Evolutionary conservation across 2,797 vertebrate genomes (phyloP).

Genomic region (Micrastur ruficollis): DNA sequence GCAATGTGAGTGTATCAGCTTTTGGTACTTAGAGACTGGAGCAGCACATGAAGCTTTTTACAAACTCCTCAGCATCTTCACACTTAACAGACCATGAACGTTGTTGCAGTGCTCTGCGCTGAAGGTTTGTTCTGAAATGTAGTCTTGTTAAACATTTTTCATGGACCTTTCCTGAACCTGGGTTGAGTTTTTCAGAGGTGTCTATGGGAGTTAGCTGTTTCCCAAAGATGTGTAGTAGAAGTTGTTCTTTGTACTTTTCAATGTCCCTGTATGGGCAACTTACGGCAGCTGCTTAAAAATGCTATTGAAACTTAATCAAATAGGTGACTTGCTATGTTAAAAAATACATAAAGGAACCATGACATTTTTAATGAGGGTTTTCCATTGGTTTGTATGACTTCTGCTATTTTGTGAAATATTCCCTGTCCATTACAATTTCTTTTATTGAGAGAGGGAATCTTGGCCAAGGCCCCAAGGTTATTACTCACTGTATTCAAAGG

Average conservation of each 20-base stretch:
- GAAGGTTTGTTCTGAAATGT: background rate
- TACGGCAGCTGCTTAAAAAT: background rate
- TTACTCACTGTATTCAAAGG: constrained; percentile 46
- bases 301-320: constrained; percentile 2
- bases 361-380: constrained; percentile 14
- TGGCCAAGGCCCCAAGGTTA: constrained; percentile 22
- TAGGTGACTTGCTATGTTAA: background rate
- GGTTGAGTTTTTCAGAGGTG: background rate
- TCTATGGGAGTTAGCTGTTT: background rate
- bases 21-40: background rate
- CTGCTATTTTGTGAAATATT: constrained; percentile 15
- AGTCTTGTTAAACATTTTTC: background rate
- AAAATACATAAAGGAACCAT: background rate
- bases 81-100: background rate
- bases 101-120: background rate
- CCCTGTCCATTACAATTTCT: background rate
- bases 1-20: background rate
- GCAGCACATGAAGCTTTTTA: background rate
- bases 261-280: background rate
- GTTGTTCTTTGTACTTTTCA: background rate
- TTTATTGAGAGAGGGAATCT: constrained; percentile 5
- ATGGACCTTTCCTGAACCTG: background rate
- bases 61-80: background rate
- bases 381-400: constrained; percentile 23
- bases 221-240: background rate